These are phyloP conservation scores for Kryptolebias marmoratus DNA, from an alignment of 2,113 vertebrate genomes.

Conservation along the genomic window DNA sequence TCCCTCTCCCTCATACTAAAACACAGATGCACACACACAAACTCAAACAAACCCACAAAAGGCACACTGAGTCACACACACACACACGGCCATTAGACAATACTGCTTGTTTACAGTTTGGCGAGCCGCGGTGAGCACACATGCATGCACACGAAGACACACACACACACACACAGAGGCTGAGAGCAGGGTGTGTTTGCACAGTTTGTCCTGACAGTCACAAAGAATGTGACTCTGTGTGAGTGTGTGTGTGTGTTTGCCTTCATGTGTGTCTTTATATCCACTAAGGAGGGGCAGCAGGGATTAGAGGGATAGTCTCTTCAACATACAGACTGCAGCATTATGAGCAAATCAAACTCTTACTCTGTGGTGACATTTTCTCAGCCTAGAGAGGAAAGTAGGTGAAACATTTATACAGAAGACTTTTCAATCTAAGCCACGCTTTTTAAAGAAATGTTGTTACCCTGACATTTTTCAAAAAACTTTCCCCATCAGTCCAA, in stretches of 20 bases:
- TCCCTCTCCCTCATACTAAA: slow-evolving; percentile 79
- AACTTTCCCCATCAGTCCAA: slow-evolving; percentile 30
- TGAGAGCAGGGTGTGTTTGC: slow-evolving; percentile 72
- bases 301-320: slow-evolving; percentile 56
- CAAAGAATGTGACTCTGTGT: slow-evolving; percentile 57
- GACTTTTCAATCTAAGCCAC: slow-evolving; percentile 34
- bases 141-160: slow-evolving; percentile 72
- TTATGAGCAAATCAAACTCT: slow-evolving; percentile 31
- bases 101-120: slow-evolving; percentile 85
- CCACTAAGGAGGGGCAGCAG: slow-evolving; percentile 53
- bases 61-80: slow-evolving; percentile 72
- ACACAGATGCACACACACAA: slow-evolving; percentile 81
- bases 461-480: slow-evolving; percentile 5
- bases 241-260: slow-evolving; percentile 30
- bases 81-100: slow-evolving; percentile 81
- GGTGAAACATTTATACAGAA: slow-evolving; percentile 64
- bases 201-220: slow-evolving; percentile 70
- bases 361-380: slow-evolving; percentile 41
- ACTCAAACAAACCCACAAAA: slow-evolving; percentile 81
- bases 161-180: slow-evolving; percentile 48
- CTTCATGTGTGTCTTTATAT: slow-evolving; percentile 41
- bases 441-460: neutral
- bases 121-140: slow-evolving; percentile 72
- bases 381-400: slow-evolving; percentile 54
- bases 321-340: slow-evolving; percentile 52